Evolutionary conservation across 1,140 invertebrate genomes (phyloP).

Genomic region (Scaptomyza pallida): DNA sequence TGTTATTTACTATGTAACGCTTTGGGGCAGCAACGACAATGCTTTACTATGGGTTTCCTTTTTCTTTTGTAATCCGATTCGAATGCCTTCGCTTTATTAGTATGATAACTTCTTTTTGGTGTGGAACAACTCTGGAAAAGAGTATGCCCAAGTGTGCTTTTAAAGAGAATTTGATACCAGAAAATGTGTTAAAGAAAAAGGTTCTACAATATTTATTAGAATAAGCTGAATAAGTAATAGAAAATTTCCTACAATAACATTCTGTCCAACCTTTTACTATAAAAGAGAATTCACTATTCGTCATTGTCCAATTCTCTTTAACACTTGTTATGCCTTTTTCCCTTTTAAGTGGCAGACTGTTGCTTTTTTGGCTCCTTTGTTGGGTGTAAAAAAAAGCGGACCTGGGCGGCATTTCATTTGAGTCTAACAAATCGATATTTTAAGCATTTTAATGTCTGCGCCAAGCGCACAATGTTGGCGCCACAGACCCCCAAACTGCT

Average conservation of each 20-base stretch:
- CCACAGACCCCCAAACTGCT: constrained; percentile 39
- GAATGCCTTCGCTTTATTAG: background rate
- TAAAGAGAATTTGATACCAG: no score
- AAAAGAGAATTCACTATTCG: constrained; percentile 10
- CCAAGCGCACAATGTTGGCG: constrained; percentile 81
- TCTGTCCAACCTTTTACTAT: no score
- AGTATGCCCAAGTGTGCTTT: background rate
- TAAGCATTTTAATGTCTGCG: constrained; percentile 81
- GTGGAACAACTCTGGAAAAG: constrained; percentile 1
- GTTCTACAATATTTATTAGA: no score
- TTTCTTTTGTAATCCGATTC: background rate
- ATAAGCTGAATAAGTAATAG: no score
- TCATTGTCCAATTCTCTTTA: background rate
- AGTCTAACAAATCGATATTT: constrained; percentile 74
- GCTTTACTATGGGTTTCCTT: constrained; percentile 2
- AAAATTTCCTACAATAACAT: no score
- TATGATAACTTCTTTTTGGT: constrained; percentile 1
- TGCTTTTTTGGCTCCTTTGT: constrained; percentile 58
- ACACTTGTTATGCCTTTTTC: constrained; percentile 25
- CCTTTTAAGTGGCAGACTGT: constrained; percentile 79
- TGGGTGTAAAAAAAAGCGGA: constrained; percentile 12
- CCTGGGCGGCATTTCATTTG: constrained; percentile 62
- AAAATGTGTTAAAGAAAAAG: no score
- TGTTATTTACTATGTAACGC: constrained; percentile 45
- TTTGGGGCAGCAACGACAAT: background rate